These are phyloP conservation scores for Cyprinodon brontotheroides DNA, from an alignment of 2,113 vertebrate species.

Conservation along the genomic window DNA sequence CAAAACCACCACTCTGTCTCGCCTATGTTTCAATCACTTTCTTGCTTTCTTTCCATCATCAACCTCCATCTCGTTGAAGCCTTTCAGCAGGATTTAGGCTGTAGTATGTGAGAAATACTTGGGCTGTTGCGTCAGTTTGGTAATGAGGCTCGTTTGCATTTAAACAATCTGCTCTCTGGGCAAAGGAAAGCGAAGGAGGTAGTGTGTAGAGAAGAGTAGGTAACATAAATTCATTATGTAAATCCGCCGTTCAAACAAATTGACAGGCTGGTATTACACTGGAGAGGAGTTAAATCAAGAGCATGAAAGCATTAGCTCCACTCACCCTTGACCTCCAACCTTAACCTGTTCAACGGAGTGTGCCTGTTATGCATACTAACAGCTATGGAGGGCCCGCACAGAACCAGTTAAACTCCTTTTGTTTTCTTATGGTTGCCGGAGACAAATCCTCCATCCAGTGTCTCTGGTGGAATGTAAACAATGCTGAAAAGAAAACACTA, in stretches of 20 bases:
- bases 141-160: constrained; percentile 76
- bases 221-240: constrained; percentile 81
- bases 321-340: constrained; percentile 75
- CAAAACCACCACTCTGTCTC: constrained; percentile 42
- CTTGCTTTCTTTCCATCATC: constrained; percentile 53
- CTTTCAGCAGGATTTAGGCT: constrained; percentile 62
- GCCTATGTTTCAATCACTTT: constrained; percentile 38
- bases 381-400: constrained; percentile 49
- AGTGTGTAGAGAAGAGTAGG: constrained; percentile 67
- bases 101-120: constrained; percentile 65
- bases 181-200: constrained; percentile 37
- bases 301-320: constrained; percentile 74
- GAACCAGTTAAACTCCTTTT: constrained; percentile 39
- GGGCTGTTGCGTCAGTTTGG: constrained; percentile 71
- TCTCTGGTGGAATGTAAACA: constrained; percentile 46
- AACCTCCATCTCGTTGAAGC: constrained; percentile 65
- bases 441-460: constrained; percentile 20
- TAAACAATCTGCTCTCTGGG: constrained; percentile 72
- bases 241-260: constrained; percentile 78
- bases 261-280: constrained; percentile 77
- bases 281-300: constrained; percentile 74
- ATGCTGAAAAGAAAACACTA: constrained; percentile 51
- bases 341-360: constrained; percentile 71
- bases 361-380: constrained; percentile 74
- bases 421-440: constrained; percentile 43